A percentile compares a stretch with the other conserved stretches of the same genome.
These are phyloP conservation scores for Drosophila heteroneura DNA, from an alignment of 2,888 invertebrate species.

Conservation along the genomic window DNA sequence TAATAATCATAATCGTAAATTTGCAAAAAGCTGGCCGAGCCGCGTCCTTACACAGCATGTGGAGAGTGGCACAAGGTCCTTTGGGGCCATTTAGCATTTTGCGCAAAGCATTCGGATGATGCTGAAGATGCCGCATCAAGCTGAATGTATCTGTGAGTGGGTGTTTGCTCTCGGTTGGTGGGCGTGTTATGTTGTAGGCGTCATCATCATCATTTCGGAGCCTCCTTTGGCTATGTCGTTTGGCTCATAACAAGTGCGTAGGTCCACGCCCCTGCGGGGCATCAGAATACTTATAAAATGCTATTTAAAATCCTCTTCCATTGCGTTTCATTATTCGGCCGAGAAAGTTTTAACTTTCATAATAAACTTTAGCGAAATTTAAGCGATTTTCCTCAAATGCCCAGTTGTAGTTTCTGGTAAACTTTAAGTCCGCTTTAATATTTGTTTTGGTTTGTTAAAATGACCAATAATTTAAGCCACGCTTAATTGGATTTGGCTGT, in stretches of 20 bases:
- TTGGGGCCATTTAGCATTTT: conserved; percentile 79
- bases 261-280: conserved; percentile 32
- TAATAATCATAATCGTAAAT: conserved; percentile 82
- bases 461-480: neutral
- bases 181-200: conserved; percentile 61
- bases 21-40: conserved; percentile 72
- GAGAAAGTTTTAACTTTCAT: conserved; percentile 7
- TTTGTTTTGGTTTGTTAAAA: neutral
- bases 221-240: conserved; percentile 38
- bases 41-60: conserved; percentile 46
- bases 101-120: conserved; percentile 35
- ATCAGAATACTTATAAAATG: conserved; percentile 24
- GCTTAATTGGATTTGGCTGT: neutral
- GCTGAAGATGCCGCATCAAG: conserved; percentile 27
- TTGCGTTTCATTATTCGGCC: neutral
- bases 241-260: conserved; percentile 49
- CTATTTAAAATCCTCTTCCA: conserved; percentile 30
- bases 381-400: neutral
- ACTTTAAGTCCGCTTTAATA: neutral
- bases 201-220: conserved; percentile 68
- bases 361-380: neutral
- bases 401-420: neutral
- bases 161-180: conserved; percentile 20
- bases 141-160: conserved; percentile 19
- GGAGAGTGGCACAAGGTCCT: conserved; percentile 48